Conservation (phyloP, 2,797 vertebrate genomes). For the Acipenser oxyrinchus region DNA sequence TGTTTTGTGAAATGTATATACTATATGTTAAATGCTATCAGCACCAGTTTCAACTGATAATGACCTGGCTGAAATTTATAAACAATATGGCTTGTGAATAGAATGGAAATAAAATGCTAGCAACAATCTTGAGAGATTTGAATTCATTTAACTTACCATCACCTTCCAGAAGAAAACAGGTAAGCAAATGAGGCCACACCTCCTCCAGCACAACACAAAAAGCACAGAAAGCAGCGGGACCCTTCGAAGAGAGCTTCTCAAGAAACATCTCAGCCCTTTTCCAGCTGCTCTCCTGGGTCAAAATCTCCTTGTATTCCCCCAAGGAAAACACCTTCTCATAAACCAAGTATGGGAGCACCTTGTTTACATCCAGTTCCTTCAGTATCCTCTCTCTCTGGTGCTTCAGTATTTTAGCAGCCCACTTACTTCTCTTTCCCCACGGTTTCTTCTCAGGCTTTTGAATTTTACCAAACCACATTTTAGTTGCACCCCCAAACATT, state of each 20-base stretch:
- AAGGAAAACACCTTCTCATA: constrained; percentile 77
- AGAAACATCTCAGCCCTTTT: constrained; percentile 69
- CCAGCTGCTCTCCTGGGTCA: constrained; percentile 57
- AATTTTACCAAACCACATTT: constrained; percentile 68
- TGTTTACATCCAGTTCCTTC: constrained; percentile 67
- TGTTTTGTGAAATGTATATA: no score
- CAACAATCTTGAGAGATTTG: neutral
- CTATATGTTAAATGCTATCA: no score
- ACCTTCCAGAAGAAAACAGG: constrained; percentile 73
- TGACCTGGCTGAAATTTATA: no score
- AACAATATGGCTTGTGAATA: no score
- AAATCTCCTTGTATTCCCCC: constrained; percentile 76
- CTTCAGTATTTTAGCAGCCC: constrained; percentile 61
- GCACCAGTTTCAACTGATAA: no score
- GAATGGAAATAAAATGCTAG: no score
- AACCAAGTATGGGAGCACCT: constrained; percentile 73
- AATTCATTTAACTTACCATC: constrained; percentile 65
- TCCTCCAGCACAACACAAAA: constrained; percentile 83
- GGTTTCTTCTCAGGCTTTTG: constrained; percentile 54
- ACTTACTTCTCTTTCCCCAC: constrained; percentile 54
- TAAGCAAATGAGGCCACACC: constrained; percentile 77
- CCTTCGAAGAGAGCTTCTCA: constrained; percentile 74
- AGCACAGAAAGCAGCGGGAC: constrained; percentile 67
- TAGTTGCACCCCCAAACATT: constrained; percentile 69
- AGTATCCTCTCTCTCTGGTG: constrained; percentile 67